A percentile compares a stretch with the other conserved stretches of the same genome.
phyloP scores from a whole-genome alignment of 1,140 invertebrate species.

The Pteromalus puparum region DNA sequence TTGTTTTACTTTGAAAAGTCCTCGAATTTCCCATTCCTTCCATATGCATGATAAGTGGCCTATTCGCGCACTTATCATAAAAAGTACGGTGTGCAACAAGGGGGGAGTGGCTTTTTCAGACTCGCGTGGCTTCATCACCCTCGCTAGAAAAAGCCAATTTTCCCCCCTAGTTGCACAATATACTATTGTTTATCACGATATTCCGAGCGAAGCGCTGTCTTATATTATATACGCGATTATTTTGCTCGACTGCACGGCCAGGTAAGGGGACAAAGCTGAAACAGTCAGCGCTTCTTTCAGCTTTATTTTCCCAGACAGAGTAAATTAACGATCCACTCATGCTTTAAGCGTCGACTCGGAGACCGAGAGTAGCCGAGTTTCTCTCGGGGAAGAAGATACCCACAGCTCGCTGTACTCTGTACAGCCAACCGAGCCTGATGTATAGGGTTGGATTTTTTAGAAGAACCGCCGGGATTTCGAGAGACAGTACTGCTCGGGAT shows the following conservation, averaged over 20 bases:
- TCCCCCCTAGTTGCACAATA: too few species aligned
- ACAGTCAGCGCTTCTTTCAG: background rate
- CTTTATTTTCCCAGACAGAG: background rate
- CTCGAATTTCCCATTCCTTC: too few species aligned
- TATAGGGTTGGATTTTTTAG: background rate
- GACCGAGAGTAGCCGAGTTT: background rate
- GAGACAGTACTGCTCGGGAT: background rate
- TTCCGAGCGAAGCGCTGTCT: background rate
- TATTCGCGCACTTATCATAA: too few species aligned
- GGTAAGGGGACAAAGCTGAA: background rate
- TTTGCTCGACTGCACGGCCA: background rate
- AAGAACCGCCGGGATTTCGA: background rate
- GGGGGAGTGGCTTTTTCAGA: too few species aligned
- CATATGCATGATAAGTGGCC: too few species aligned
- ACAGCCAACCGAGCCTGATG: background rate
- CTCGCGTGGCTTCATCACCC: too few species aligned
- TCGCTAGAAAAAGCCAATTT: too few species aligned
- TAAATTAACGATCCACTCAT: background rate
- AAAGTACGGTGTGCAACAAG: too few species aligned
- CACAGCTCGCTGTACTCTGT: too few species aligned
- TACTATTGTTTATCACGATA: background rate
- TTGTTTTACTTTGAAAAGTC: too few species aligned
- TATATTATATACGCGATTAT: background rate
- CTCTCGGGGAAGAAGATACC: background rate
- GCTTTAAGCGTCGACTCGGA: background rate